Base-by-base conservation (phyloP, 2,797 vertebrate genomes). In the Novumbra hubbsi region DNA sequence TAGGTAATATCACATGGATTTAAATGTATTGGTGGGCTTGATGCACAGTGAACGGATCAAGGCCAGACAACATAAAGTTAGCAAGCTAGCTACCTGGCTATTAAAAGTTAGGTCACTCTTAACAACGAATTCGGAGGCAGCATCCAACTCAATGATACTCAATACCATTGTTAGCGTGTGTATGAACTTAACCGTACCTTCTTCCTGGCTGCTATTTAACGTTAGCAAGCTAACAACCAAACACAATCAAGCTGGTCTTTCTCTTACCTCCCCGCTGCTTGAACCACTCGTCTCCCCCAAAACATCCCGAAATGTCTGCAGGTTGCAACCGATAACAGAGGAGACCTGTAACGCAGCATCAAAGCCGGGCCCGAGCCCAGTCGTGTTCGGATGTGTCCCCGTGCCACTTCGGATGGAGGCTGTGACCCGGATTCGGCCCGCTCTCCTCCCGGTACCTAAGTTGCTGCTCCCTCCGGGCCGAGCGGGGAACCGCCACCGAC, bases 401-500 rank as follows among this genome's bases (percentile, higher is more conserved):
- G 91, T 80, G 81, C 87, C 85, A 77, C 84, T 94, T 86, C 86
- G 90, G 88, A 95, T 92, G 88, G 94, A 92, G 84, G 95, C 95
- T 82, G 94, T 93, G 83, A 96, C 92, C 87, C 95, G 91, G 79
- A 92, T 85, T 78, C 95, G 95, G 92, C 95, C 93, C 91, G 93
- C 92, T 94, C 91, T 94, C 91, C 92, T 94, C 92, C 94, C 93
- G 92, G 92, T 93, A 93, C 92, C 96, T 95, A 92, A 96, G 92
- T 91, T 93, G 92, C 92, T 95, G 92, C 96, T 96, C 94, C 96
- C 96, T 95, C 96, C 96, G 95, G 97, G 97, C 94, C 97, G 96
- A 94, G 97, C 97, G 85, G 97, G 97, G 96, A 98, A 99, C 94
- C 97, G 97, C 96, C 96, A 98, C 96, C 97, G 96, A 98, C 97